Evolutionary conservation across 2,797 vertebrate species (phyloP).

Genomic region (Platyrinchus mystaceus): DNA sequence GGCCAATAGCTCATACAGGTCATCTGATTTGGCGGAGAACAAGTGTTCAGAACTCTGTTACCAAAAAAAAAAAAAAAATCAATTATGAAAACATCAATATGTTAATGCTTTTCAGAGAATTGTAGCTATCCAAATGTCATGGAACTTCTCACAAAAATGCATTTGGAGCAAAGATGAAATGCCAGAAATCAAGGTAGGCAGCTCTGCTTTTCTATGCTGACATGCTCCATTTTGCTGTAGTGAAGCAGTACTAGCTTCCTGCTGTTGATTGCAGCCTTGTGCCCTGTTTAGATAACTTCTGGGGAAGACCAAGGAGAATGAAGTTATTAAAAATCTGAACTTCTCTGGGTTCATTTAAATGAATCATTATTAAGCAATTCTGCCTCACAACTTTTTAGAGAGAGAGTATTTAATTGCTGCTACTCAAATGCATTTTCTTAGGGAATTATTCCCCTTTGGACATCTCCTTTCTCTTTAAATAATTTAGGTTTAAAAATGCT

Average conservation of each 20-base stretch:
- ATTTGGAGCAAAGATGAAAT: neutral
- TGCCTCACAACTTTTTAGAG: conserved; percentile 8
- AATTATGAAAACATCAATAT: neutral
- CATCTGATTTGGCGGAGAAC: neutral
- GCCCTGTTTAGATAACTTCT: neutral
- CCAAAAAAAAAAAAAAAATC: neutral
- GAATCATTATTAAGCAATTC: conserved; percentile 22
- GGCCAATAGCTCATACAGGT: neutral
- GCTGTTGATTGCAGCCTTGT: neutral
- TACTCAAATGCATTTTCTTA: conserved; percentile 7
- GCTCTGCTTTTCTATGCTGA: neutral
- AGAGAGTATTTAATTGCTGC: conserved; percentile 22
- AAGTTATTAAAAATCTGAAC: neutral
- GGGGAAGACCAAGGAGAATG: neutral
- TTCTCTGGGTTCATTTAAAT: conserved; percentile 33
- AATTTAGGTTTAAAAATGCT: conserved; percentile 1
- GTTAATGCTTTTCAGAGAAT: neutral
- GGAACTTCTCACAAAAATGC: neutral
- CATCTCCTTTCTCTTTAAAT: neutral
- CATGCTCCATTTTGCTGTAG: neutral
- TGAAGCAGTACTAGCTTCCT: neutral
- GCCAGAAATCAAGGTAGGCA: neutral
- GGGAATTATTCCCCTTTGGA: conserved; percentile 2
- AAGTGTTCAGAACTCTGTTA: neutral
- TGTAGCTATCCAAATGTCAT: neutral